These are phyloP conservation scores for Pyrocephalus nanus DNA, from an alignment of 2,797 vertebrate genomes.

Conservation along the genomic window DNA sequence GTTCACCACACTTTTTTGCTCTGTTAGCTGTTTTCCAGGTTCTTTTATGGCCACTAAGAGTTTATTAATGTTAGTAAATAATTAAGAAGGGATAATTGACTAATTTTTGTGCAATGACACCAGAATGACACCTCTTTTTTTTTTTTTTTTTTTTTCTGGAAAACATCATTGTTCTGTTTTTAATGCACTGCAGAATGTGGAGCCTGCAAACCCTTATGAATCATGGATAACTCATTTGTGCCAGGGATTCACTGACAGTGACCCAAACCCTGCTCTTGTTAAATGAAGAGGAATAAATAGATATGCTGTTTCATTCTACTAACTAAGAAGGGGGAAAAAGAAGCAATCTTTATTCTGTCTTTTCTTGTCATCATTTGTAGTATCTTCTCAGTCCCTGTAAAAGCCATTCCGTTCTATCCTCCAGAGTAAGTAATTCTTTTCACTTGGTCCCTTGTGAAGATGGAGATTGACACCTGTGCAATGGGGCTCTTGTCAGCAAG, in stretches of 20 bases:
- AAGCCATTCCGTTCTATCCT: neutral
- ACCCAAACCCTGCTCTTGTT: conserved; percentile 2
- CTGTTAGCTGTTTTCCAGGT: neutral
- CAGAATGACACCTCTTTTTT: neutral
- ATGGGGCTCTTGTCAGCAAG: neutral
- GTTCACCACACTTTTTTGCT: neutral
- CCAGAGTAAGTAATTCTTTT: neutral
- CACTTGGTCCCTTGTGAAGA: neutral
- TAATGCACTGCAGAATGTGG: conserved; percentile 3
- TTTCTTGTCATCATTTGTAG: neutral
- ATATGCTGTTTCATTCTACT: conserved; percentile 2
- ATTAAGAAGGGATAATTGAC: conserved; percentile 65
- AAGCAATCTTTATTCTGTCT: neutral
- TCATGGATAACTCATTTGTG: conserved; percentile 31
- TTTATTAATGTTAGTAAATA: conserved; percentile 63
- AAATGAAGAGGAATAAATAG: conserved; percentile 49
- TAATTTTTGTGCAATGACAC: conserved; percentile 36
- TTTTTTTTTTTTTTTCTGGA: neutral
- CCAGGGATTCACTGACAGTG: conserved; percentile 8
- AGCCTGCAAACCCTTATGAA: conserved; percentile 19
- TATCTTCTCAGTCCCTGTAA: neutral
- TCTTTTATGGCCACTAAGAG: conserved; percentile 3
- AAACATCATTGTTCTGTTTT: conserved; percentile 40
- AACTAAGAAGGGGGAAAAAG: neutral
- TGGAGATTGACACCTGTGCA: neutral